Percentiles rank a stretch among this genome's conserved stretches.
Evolutionary conservation across 2,888 invertebrate species (phyloP).

Genomic region (Apamea sordens): DNA sequence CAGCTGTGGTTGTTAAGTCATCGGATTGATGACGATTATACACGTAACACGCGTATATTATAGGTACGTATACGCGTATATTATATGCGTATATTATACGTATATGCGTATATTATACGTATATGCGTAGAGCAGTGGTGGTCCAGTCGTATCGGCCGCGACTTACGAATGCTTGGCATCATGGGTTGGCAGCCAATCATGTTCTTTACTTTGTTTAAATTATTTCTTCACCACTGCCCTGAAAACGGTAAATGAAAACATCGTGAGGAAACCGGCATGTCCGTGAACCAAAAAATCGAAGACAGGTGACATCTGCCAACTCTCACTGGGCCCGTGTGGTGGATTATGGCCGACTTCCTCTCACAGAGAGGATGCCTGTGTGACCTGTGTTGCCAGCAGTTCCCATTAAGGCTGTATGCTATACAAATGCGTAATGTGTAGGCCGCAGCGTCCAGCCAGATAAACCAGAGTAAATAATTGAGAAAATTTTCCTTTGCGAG

Average conservation of each 20-base stretch:
- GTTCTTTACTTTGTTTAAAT: background rate
- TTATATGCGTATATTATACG: too few species aligned
- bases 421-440: background rate
- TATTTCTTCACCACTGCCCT: background rate
- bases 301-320: background rate
- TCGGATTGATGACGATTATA: constrained; percentile 19
- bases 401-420: background rate
- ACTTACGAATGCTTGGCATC: background rate
- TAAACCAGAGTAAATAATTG: background rate
- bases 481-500: background rate
- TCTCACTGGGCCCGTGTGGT: background rate
- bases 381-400: background rate
- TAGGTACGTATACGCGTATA: background rate
- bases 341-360: background rate
- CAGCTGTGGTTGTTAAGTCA: constrained; percentile 31
- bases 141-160: background rate
- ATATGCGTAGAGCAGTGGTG: background rate
- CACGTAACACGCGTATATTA: background rate
- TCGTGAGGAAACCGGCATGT: background rate
- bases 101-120: background rate
- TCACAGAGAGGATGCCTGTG: background rate
- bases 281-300: background rate
- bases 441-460: too few species aligned
- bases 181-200: background rate
- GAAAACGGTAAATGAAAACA: background rate